A percentile compares a stretch with the other conserved stretches of the same genome.
phyloP scores from a whole-genome alignment of 2,113 vertebrate genomes.

The Dunckerocampus dactyliophorus region DNA sequence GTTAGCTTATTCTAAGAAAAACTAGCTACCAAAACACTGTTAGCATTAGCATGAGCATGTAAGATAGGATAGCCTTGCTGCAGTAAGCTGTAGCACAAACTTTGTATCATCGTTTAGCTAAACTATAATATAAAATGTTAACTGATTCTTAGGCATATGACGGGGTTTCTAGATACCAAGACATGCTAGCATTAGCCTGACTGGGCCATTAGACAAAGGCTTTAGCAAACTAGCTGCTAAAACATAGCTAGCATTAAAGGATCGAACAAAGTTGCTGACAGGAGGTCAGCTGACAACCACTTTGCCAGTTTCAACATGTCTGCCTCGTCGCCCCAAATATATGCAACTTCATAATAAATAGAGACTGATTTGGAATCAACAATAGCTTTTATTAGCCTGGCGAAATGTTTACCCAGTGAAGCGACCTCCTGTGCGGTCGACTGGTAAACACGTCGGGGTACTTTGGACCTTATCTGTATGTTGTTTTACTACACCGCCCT shows the following conservation, averaged over 20 bases:
- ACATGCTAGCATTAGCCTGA: not conserved
- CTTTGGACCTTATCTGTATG: no score
- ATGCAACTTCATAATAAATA: not conserved
- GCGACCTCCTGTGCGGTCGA: constrained; percentile 7
- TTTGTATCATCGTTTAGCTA: no score
- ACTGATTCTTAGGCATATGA: no score
- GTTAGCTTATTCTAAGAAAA: not conserved
- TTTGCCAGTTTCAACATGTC: not conserved
- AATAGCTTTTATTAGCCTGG: no score
- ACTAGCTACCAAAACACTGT: not conserved
- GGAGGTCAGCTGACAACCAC: not conserved
- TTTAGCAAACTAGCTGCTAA: not conserved
- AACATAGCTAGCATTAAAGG: not conserved
- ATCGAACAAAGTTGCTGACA: not conserved
- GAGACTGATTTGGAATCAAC: not conserved
- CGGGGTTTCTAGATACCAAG: no score
- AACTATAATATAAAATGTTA: no score
- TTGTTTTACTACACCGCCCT: no score
- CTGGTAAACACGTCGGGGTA: constrained; percentile 12
- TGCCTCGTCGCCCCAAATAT: not conserved
- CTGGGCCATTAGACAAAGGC: not conserved
- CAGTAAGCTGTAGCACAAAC: not conserved
- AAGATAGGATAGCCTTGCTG: not conserved
- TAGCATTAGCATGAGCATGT: not conserved
- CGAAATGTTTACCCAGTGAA: constrained; percentile 6